Evolutionary conservation across 2,888 invertebrate species (phyloP).

Genomic region (Drosophila koepferae): DNA sequence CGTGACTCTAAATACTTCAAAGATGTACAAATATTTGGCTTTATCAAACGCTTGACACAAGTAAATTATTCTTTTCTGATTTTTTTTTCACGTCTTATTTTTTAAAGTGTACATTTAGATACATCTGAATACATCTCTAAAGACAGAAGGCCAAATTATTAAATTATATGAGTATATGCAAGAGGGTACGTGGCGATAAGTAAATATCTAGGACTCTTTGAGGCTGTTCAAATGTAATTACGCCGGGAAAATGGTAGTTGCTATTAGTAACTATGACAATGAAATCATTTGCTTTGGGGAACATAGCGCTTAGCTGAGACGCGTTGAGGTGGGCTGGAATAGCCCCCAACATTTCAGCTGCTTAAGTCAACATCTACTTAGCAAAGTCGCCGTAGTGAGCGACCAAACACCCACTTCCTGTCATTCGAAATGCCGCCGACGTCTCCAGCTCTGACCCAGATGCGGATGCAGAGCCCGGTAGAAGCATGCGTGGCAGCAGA

Average conservation of each 20-base stretch:
- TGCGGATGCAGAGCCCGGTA: slow-evolving; percentile 51
- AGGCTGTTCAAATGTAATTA: slow-evolving; percentile 80
- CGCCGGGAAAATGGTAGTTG: slow-evolving; percentile 66
- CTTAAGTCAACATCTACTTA: slow-evolving; percentile 57
- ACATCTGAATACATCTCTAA: slow-evolving; percentile 13
- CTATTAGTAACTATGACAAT: slow-evolving; percentile 80
- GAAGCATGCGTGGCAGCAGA: background rate
- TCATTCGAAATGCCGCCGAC: slow-evolving; percentile 55
- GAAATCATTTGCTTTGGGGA: slow-evolving; percentile 59
- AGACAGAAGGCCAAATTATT: slow-evolving; percentile 27
- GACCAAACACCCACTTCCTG: slow-evolving; percentile 55
- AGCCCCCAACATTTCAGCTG: slow-evolving; percentile 53
- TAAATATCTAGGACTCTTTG: slow-evolving; percentile 69
- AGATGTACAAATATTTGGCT: background rate
- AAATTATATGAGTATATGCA: slow-evolving; percentile 7
- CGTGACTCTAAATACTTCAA: too few species aligned
- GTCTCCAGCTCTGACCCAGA: slow-evolving; percentile 69
- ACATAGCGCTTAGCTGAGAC: background rate
- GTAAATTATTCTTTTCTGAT: background rate
- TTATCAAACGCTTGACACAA: background rate
- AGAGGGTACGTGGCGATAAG: slow-evolving; percentile 55
- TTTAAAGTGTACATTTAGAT: slow-evolving; percentile 12
- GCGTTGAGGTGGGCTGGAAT: background rate
- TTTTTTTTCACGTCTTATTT: background rate
- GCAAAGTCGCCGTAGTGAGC: slow-evolving; percentile 30